Base-by-base conservation (phyloP, 2,797 vertebrate genomes). In the Malurus leucopterus region DNA sequence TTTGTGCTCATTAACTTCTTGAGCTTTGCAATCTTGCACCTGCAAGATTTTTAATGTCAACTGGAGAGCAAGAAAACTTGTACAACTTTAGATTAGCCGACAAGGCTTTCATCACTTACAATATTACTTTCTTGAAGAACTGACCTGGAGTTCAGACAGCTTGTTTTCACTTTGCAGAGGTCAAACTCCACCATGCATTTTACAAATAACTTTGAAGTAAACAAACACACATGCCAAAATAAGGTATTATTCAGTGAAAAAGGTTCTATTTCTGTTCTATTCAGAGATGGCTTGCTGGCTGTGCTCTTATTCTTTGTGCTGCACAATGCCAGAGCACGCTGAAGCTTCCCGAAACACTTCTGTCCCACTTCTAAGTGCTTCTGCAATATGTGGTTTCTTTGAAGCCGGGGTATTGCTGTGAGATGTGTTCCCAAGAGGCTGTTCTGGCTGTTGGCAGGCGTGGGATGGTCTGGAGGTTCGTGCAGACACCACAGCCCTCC, bases 11-110 rank as follows among this genome's bases (percentile, higher is more conserved):
- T 94, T 95, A 95, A 91, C 92, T 95, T 94, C 86, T 91, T 87
- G 73, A 90, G 93, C 92, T 94, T 91, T 94, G 85, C 94, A 95
- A 76, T 95, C 95, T 94, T 96, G 94, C 96, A 96, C 96, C 96
- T 96, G 96, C 94, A 90, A 85, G 77, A 80, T 92, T 93, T 94
- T 76, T 84, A 50, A 76, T 92, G 95, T 95, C 95, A 93, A 71
- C 88, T 92, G 17, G 77, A 95, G 92, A 93, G 70, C 89, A 95
- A 72, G 91, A 90, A 92, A 91, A 86, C 89, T 92, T 88, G 88
- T 93, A 70, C 86, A 94, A 93, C 90, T 91, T 94, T 78, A 93
- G 93, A 90, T 94, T 84, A 93, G 89, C 95, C 71, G 88, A 91
- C 95, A 82, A 95, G 84, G 88, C 95, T 96, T 96, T 96, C 96